Percentiles rank a stretch among this genome's conserved stretches.
phyloP scores from a whole-genome alignment of 2,797 vertebrate species.

The Acipenser oxyrinchus region DNA sequence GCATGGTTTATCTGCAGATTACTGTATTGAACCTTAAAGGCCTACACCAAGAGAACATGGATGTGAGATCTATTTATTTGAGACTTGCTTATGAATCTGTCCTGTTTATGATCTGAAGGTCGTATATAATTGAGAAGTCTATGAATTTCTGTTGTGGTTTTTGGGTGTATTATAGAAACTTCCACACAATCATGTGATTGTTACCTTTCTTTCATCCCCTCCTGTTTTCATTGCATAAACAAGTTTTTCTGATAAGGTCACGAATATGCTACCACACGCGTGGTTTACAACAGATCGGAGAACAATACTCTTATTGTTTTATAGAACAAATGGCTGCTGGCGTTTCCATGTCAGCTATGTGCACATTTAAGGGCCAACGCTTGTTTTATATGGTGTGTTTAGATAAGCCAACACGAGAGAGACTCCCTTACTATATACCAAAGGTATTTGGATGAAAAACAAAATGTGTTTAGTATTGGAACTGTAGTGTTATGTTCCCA shows the following conservation, averaged over 20 bases:
- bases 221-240: slow-evolving; percentile 9
- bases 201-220: neutral
- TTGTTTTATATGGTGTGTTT: neutral
- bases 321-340: neutral
- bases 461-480: too few species aligned
- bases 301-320: slow-evolving; percentile 9
- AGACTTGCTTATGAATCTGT: too few species aligned
- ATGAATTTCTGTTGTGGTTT: neutral
- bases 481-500: too few species aligned
- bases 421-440: neutral
- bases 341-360: neutral
- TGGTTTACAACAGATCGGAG: neutral
- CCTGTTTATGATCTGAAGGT: too few species aligned
- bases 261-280: slow-evolving; percentile 1
- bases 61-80: too few species aligned
- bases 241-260: slow-evolving; percentile 10
- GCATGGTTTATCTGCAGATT: too few species aligned
- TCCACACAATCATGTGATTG: too few species aligned
- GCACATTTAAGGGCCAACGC: neutral
- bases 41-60: too few species aligned
- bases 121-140: too few species aligned
- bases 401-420: neutral
- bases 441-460: neutral
- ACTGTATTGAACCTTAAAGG: too few species aligned
- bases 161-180: neutral